Percentiles rank a stretch among this genome's conserved stretches.
These are phyloP conservation scores for Agonopterix arenella DNA, from an alignment of 2,888 invertebrate species.

Conservation along the genomic window DNA sequence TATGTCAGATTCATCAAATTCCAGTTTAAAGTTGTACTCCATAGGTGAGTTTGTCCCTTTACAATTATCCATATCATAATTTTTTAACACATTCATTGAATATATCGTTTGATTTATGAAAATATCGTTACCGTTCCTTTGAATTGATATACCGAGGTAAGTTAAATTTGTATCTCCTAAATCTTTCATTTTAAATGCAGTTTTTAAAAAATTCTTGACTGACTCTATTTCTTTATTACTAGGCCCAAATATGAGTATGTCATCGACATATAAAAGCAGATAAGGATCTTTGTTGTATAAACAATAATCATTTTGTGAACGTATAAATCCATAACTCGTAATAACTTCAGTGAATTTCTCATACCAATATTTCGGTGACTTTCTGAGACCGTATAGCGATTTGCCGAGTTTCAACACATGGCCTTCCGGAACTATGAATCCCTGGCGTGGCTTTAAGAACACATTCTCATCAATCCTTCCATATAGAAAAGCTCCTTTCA, in stretches of 20 bases:
- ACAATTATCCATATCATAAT: conserved; percentile 4
- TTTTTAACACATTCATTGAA: background rate
- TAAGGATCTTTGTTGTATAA: conserved; percentile 9
- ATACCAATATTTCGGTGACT: conserved; percentile 6
- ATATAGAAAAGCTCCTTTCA: conserved; percentile 15
- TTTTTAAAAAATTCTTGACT: background rate
- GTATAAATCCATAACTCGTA: conserved; percentile 8
- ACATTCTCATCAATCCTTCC: conserved; percentile 14
- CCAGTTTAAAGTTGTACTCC: conserved; percentile 1
- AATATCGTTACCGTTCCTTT: background rate
- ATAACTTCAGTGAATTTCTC: conserved; percentile 11
- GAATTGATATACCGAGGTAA: background rate
- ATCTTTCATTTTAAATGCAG: conserved; percentile 1
- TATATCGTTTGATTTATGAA: too few relatives aligned
- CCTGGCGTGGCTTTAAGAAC: conserved; percentile 9
- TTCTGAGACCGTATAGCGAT: conserved; percentile 13
- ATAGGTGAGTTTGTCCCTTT: conserved; percentile 1
- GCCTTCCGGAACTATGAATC: conserved; percentile 2
- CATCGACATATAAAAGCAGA: conserved; percentile 15
- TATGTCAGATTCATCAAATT: background rate
- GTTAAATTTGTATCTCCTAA: background rate
- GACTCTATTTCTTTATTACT: background rate
- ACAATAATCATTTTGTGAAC: conserved; percentile 11
- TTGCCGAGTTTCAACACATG: conserved; percentile 9
- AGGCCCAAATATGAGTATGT: conserved; percentile 4